Conservation (phyloP, 2,797 vertebrate genomes). For the Ibycter americanus region DNA sequence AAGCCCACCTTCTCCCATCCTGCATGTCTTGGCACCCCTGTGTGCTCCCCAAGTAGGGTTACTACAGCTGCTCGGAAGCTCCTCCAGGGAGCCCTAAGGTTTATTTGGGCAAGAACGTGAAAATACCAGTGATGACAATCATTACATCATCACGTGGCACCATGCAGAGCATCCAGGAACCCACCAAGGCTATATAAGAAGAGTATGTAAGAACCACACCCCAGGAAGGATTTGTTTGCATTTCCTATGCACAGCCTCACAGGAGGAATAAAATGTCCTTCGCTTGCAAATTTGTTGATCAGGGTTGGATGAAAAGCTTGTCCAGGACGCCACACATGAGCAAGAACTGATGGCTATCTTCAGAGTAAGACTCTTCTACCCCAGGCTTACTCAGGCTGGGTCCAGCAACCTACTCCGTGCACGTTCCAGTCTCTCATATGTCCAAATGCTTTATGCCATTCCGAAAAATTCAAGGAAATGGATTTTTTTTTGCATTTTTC, state of each 20-base stretch:
- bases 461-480: not conserved
- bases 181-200: not conserved
- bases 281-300: not conserved
- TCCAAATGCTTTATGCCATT: not conserved
- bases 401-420: accelerated
- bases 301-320: not conserved
- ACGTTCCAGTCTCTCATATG: accelerated
- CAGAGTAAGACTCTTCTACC: not conserved
- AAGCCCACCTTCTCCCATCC: not conserved
- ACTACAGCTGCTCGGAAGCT: not conserved
- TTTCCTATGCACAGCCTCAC: not conserved
- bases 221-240: not conserved
- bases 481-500: not conserved
- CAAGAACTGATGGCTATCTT: not conserved
- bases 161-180: not conserved
- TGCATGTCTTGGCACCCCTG: accelerated
- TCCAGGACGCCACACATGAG: not conserved
- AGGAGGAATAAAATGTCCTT: not conserved
- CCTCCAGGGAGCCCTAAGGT: not conserved
- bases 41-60: accelerated
- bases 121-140: not conserved
- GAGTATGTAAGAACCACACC: not conserved
- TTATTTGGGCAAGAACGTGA: not conserved
- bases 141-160: not conserved
- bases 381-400: not conserved